phyloP scores from a whole-genome alignment of 2,888 invertebrate species.

The Sicus ferrugineus region DNA sequence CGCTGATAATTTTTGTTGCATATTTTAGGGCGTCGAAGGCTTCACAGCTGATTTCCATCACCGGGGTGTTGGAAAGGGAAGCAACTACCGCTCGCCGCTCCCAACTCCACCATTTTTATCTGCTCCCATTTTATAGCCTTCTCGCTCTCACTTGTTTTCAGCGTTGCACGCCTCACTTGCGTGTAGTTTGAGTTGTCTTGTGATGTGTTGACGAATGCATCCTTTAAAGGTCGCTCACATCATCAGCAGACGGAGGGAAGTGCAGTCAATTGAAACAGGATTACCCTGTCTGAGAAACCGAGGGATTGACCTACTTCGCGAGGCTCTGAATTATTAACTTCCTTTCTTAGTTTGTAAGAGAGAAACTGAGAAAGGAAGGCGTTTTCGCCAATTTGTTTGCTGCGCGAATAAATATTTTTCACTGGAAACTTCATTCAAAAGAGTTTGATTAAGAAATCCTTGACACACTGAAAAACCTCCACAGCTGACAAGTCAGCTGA shows the following conservation, averaged over 20 bases:
- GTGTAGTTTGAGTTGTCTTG: background rate
- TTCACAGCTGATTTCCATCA: background rate
- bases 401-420: too few relatives aligned
- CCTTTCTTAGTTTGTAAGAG: background rate
- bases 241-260: background rate
- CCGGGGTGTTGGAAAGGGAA: background rate
- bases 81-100: background rate
- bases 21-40: conserved; percentile 20
- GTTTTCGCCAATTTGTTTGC: too few relatives aligned
- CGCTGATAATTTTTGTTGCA: conserved; percentile 10
- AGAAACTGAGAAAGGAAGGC: background rate
- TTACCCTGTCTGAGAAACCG: background rate
- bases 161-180: background rate
- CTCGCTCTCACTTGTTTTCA: background rate
- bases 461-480: too few relatives aligned
- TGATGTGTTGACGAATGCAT: background rate
- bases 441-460: too few relatives aligned
- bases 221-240: background rate
- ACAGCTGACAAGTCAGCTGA: too few relatives aligned
- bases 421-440: too few relatives aligned
- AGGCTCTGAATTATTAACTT: background rate
- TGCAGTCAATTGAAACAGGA: background rate
- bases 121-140: background rate
- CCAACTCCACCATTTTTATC: background rate
- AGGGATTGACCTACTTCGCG: background rate